A percentile compares a stretch with the other conserved stretches of the same genome.
Conservation (phyloP, 2,797 vertebrate species). For the Lophotriccus pileatus region DNA sequence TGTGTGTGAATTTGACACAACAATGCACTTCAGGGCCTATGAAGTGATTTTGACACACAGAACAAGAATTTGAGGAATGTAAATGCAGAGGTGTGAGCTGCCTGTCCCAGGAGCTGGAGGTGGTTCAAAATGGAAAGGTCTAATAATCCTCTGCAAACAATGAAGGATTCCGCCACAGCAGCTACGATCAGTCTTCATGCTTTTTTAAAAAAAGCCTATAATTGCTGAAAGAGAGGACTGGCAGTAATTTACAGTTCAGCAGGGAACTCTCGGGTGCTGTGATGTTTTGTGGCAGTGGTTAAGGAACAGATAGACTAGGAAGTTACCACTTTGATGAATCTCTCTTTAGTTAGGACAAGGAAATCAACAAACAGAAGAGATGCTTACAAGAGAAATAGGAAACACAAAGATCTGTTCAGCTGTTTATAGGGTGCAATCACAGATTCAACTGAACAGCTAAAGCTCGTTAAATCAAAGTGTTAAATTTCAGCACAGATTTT, state of each 20-base stretch:
- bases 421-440: not conserved
- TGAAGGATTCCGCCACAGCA: not conserved
- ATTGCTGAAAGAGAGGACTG: not conserved
- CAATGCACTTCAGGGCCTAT: not conserved
- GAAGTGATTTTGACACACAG: not conserved
- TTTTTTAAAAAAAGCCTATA: not conserved
- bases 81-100: not conserved
- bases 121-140: not conserved
- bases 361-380: not conserved
- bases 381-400: not conserved
- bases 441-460: not conserved
- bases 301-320: not conserved
- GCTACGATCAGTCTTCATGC: not conserved
- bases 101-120: not conserved
- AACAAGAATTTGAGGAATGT: not conserved
- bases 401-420: not conserved
- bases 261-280: not conserved
- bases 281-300: not conserved
- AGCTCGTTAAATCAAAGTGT: not conserved
- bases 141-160: not conserved
- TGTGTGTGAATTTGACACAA: not conserved
- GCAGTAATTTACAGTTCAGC: slow-evolving; percentile 14
- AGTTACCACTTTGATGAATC: not conserved
- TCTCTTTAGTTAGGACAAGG: not conserved
- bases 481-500: not conserved